phyloP scores from a whole-genome alignment of 1,140 invertebrate genomes.

The Dreissena polymorpha region DNA sequence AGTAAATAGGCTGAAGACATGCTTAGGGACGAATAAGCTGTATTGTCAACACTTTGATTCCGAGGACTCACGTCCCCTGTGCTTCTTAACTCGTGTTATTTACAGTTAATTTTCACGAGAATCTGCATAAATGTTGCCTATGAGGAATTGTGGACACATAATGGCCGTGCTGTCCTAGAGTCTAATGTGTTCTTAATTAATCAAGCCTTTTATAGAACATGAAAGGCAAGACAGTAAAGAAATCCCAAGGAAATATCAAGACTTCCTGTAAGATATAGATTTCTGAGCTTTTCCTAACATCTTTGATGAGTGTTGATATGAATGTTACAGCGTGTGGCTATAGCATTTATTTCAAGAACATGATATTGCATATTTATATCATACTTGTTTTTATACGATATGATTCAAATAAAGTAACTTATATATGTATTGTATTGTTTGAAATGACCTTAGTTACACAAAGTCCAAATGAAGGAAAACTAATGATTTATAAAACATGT shows the following conservation, averaged over 20 bases:
- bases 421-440: too few species aligned
- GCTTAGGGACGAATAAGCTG: constrained; percentile 27
- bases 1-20: constrained; percentile 18
- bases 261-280: too few species aligned
- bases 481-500: too few species aligned
- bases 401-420: too few species aligned
- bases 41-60: constrained; percentile 41
- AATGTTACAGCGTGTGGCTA: too few species aligned
- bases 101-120: constrained; percentile 49
- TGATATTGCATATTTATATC: too few species aligned
- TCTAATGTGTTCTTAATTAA: constrained; percentile 57
- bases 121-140: constrained; percentile 52
- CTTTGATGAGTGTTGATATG: too few species aligned
- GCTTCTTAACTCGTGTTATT: constrained; percentile 30
- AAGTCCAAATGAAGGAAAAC: too few species aligned
- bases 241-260: constrained; percentile 24
- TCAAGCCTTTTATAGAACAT: constrained; percentile 55
- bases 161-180: constrained; percentile 33
- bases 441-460: too few species aligned
- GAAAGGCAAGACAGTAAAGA: constrained; percentile 47
- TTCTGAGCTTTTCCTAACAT: too few species aligned
- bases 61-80: neutral
- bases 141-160: constrained; percentile 41
- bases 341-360: too few species aligned
- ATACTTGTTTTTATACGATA: too few species aligned